Evolutionary conservation across 2,113 vertebrate species (phyloP).

Genomic region (Poicephalus gulielmi): DNA sequence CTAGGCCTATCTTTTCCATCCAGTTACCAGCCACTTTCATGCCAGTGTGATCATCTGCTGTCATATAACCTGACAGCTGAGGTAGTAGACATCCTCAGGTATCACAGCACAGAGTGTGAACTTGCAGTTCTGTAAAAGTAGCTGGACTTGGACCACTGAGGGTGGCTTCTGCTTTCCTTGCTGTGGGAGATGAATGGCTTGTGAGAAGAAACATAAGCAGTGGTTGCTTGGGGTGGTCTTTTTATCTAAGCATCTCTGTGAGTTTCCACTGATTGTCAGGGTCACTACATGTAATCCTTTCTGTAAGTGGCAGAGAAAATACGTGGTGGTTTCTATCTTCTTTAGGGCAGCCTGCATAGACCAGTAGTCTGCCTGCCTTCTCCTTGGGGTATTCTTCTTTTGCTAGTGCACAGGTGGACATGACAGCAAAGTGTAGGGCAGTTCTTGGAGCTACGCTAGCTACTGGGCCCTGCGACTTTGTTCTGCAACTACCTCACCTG

Average conservation of each 20-base stretch:
- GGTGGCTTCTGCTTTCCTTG: background rate
- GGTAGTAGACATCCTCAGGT: background rate
- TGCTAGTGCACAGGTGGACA: background rate
- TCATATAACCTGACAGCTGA: fast-evolving
- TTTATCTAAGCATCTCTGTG: background rate
- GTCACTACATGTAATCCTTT: background rate
- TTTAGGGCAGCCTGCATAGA: background rate
- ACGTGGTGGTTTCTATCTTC: background rate
- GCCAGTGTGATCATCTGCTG: background rate
- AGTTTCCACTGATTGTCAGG: background rate
- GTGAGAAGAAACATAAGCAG: background rate
- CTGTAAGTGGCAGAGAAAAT: background rate
- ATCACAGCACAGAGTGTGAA: background rate
- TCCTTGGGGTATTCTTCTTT: background rate
- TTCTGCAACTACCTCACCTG: background rate
- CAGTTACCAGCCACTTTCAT: background rate
- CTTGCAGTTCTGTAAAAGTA: background rate
- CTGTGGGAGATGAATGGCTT: background rate
- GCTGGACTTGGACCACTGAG: background rate
- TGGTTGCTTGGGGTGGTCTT: background rate
- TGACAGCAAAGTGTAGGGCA: background rate
- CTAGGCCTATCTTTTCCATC: background rate
- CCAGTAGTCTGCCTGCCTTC: background rate
- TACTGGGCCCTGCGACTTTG: background rate
- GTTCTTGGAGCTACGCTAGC: background rate